Percentiles rank a stretch among this genome's conserved stretches.
Conservation (phyloP, 2,797 vertebrate species). For the Nannoperca obscura region DNA sequence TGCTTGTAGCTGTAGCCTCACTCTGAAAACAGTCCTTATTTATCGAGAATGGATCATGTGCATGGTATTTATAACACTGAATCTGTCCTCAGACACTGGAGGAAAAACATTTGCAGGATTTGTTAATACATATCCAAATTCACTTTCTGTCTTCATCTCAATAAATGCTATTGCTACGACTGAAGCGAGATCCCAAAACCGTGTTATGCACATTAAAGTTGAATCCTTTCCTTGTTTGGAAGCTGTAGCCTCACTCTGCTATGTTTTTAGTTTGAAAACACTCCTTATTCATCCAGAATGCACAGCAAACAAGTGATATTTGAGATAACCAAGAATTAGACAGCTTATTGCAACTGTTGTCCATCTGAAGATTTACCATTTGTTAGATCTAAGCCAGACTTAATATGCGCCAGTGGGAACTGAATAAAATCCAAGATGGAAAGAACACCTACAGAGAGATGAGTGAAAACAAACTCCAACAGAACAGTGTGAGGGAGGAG, state of each 20-base stretch:
- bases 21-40: not conserved
- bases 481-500: slow-evolving; percentile 7
- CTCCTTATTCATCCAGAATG: not conserved
- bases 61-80: not conserved
- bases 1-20: not conserved
- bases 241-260: not conserved
- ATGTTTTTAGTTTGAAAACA: not conserved
- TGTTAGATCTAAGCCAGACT: slow-evolving; percentile 8
- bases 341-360: slow-evolving; percentile 1
- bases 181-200: not conserved
- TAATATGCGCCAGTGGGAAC: not conserved
- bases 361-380: not conserved
- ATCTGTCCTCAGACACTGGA: not conserved
- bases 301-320: not conserved
- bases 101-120: slow-evolving; percentile 27
- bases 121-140: not conserved
- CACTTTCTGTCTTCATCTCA: not conserved
- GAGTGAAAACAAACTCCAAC: slow-evolving; percentile 24
- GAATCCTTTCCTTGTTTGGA: slow-evolving; percentile 3
- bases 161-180: not conserved
- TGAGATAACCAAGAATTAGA: not conserved
- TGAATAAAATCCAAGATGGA: slow-evolving; percentile 26
- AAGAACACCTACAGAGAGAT: slow-evolving; percentile 16
- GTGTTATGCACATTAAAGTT: not conserved
- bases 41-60: not conserved